Evolutionary conservation across 2,888 invertebrate species (phyloP).

Genomic region (Scrobipalpa costella): DNA sequence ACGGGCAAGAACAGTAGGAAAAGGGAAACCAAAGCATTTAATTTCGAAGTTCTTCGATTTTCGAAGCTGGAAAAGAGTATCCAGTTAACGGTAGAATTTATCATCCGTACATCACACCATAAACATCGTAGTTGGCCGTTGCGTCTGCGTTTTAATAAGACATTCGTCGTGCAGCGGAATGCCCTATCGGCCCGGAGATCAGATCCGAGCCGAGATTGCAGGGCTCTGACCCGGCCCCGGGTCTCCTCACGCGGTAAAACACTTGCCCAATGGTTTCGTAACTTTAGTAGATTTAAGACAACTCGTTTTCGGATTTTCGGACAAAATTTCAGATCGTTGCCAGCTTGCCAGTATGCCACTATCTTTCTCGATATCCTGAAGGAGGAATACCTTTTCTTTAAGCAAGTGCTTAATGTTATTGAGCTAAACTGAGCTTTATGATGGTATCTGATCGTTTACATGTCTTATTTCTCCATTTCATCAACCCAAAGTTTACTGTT

Average conservation of each 20-base stretch:
- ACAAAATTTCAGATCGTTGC: too few species aligned
- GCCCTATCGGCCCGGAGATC: constrained; percentile 14
- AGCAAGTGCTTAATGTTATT: too few species aligned
- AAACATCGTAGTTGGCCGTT: not conserved
- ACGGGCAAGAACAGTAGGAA: not conserved
- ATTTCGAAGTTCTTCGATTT: not conserved
- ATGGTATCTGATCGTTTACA: too few species aligned
- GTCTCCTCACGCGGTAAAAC: not conserved
- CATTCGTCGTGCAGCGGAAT: constrained; percentile 2
- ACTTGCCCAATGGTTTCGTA: constrained; percentile 18
- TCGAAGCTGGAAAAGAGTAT: not conserved
- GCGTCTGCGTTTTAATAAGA: constrained; percentile 15
- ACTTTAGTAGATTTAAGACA: not conserved
- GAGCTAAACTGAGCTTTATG: too few species aligned
- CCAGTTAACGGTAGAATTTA: not conserved
- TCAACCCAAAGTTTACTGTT: too few species aligned
- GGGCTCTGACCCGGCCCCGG: constrained; percentile 19
- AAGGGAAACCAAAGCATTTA: not conserved
- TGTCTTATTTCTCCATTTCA: too few species aligned
- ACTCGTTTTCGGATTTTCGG: too few species aligned
- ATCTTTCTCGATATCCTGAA: too few species aligned
- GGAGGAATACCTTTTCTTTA: too few species aligned
- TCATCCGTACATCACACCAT: not conserved
- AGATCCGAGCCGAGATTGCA: constrained; percentile 16
- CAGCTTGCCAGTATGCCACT: too few species aligned